Percentiles rank a stretch among this genome's conserved stretches.
These are phyloP conservation scores for Trichacis sp. DNA, from an alignment of 2,888 invertebrate genomes.

Conservation along the genomic window DNA sequence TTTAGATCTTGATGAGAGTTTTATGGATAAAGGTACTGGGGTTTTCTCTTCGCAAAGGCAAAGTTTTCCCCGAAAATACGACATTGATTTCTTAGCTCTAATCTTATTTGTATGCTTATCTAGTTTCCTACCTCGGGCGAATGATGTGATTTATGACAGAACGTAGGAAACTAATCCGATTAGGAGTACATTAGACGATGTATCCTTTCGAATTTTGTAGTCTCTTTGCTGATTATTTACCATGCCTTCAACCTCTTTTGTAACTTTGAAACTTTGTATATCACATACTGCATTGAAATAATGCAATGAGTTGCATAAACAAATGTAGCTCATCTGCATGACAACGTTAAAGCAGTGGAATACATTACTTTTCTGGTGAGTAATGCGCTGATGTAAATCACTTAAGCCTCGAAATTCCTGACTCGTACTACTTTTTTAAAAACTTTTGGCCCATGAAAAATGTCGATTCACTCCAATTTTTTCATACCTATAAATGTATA, in stretches of 20 bases:
- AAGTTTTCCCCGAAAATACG: background rate
- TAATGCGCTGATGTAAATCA: no score
- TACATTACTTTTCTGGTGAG: background rate
- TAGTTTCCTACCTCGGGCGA: conserved; percentile 23
- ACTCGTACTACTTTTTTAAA: no score
- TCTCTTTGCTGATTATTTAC: background rate
- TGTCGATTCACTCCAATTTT: no score
- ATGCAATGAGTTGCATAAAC: background rate
- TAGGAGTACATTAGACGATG: conserved; percentile 26
- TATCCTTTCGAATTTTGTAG: conserved; percentile 1
- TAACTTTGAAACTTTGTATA: no score
- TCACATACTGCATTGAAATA: conserved; percentile 19
- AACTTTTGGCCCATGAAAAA: no score
- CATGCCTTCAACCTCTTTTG: no score
- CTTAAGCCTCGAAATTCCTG: no score
- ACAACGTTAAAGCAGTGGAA: background rate
- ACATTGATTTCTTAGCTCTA: conserved; percentile 14
- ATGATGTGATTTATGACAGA: conserved; percentile 29
- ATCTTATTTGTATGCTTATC: conserved; percentile 24
- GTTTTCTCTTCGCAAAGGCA: background rate
- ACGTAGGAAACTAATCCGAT: conserved; percentile 31
- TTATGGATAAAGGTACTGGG: background rate
- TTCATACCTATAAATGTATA: no score
- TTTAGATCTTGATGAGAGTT: background rate
- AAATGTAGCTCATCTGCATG: conserved; percentile 1